Percentiles rank a stretch among this genome's conserved stretches.
Evolutionary conservation across 2,113 vertebrate genomes (phyloP).

Genomic region (Turnix velox): DNA sequence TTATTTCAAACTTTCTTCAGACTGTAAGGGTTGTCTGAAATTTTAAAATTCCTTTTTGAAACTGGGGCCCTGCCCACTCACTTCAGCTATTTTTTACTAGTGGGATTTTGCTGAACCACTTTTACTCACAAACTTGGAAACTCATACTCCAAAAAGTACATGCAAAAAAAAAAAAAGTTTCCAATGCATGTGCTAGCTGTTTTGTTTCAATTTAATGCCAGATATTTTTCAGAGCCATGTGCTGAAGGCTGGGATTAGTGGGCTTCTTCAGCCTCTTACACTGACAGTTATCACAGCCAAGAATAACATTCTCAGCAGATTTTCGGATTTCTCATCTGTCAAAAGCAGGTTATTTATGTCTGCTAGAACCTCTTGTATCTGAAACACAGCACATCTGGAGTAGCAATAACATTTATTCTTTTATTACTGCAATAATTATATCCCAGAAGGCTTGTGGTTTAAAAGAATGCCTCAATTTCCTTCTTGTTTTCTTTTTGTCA

Average conservation of each 20-base stretch:
- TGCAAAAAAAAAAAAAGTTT: not conserved
- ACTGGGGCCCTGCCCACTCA: not conserved
- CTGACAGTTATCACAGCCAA: not conserved
- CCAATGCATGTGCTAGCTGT: not conserved
- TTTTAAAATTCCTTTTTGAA: not conserved
- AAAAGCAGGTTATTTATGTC: constrained; percentile 19
- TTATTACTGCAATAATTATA: not conserved
- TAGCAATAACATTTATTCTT: not conserved
- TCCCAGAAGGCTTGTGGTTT: not conserved
- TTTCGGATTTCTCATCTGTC: constrained; percentile 21
- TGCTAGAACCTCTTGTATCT: not conserved
- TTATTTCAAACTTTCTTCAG: not conserved
- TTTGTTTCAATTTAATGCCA: not conserved
- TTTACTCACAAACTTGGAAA: not conserved
- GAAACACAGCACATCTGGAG: not conserved
- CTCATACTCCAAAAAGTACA: not conserved
- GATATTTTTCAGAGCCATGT: not conserved
- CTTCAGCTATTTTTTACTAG: not conserved
- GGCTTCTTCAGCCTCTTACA: constrained; percentile 17
- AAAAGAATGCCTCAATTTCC: not conserved
- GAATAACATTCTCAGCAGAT: constrained; percentile 18
- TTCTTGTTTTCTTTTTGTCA: not conserved
- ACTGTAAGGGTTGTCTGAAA: not conserved
- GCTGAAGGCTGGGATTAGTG: constrained; percentile 19
- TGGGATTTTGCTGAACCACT: not conserved